Base-by-base conservation (phyloP, 2,113 vertebrate genomes). In the Glaucomys volans region DNA sequence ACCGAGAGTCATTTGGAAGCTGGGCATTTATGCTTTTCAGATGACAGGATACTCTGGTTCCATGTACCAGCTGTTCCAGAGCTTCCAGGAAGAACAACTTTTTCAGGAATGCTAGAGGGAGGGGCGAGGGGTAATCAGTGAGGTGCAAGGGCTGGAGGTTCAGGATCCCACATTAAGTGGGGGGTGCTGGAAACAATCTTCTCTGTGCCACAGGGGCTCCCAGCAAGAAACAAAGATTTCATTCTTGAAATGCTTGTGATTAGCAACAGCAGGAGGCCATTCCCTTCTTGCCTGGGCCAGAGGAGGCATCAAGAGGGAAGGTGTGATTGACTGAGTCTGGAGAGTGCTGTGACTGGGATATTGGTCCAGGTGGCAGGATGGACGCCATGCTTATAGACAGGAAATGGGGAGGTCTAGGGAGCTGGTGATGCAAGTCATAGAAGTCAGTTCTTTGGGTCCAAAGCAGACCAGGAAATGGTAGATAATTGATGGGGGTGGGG, bases 41-140 rank as follows among this genome's bases (percentile, higher is more conserved):
- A 54, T 4, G 12, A 83, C 95, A 92, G 96, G 88, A 93, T 44
- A 89, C 64, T 50, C 87, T 40, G 90, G 90, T 92, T 95, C 81
- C n/a, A 24, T 40, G 50, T 20, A 40, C 81, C 2, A 14, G 66
- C 79, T 91, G 91, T 89, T 94, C 42, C 22, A 40, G 82, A 90
- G 92, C 69, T 80, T 84, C 88, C 42, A 89, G 44, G 79, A 95
- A 83, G 81, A 96, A 90, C 47, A 77, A 42, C 72, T 47, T 81
- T 87, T 80, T 62, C 30, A 62, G 88, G 76, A 81, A 94, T 85
- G 87, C 37, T 24, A 18, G 71, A 37, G 10, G 64, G 4, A 66
- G 47, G 26, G 7, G 2, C 1, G 26, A 26, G 52, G 0, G 13
- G 8, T 11, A 11, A 13, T 11, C 1, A 3, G 40, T 5, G 28